These are phyloP conservation scores for Caenorhabditis uteleia DNA, from an alignment of 2,888 invertebrate species.

Conservation along the genomic window DNA sequence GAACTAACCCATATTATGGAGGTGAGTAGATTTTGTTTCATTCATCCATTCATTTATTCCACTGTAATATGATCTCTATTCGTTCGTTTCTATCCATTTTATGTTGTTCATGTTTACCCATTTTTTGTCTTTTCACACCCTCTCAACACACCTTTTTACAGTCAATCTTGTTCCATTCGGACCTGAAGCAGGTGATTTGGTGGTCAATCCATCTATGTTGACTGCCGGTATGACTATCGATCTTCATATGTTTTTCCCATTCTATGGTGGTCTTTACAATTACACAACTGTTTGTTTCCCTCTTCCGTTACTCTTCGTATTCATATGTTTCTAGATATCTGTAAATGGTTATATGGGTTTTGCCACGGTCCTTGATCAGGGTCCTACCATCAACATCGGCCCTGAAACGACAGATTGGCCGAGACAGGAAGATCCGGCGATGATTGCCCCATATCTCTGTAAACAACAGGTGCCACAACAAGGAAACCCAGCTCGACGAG, in stretches of 20 bases:
- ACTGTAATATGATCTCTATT: neutral
- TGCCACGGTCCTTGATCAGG: slow-evolving; percentile 68
- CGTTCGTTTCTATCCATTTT: neutral
- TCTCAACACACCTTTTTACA: slow-evolving; percentile 21
- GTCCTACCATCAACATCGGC: slow-evolving; percentile 68
- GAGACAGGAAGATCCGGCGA: slow-evolving; percentile 67
- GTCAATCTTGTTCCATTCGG: slow-evolving; percentile 66
- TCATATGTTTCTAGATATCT: slow-evolving; percentile 47
- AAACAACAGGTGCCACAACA: slow-evolving; percentile 66
- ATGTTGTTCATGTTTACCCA: neutral
- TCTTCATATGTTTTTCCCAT: slow-evolving; percentile 68
- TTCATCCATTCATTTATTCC: no score
- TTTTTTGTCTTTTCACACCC: neutral
- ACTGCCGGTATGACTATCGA: slow-evolving; percentile 67
- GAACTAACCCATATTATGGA: slow-evolving; percentile 64
- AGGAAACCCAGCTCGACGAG: slow-evolving; percentile 59
- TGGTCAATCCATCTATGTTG: slow-evolving; percentile 64
- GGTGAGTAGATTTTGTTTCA: no score
- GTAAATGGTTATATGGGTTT: slow-evolving; percentile 69
- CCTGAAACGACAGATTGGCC: slow-evolving; percentile 68
- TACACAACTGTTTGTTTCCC: slow-evolving; percentile 62
- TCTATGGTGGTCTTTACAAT: slow-evolving; percentile 68
- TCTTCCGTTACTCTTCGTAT: neutral
- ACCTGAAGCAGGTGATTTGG: slow-evolving; percentile 65
- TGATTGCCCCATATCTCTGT: slow-evolving; percentile 69